Conservation (phyloP, 2,888 invertebrate genomes). For the Rhamnusium bicolor region DNA sequence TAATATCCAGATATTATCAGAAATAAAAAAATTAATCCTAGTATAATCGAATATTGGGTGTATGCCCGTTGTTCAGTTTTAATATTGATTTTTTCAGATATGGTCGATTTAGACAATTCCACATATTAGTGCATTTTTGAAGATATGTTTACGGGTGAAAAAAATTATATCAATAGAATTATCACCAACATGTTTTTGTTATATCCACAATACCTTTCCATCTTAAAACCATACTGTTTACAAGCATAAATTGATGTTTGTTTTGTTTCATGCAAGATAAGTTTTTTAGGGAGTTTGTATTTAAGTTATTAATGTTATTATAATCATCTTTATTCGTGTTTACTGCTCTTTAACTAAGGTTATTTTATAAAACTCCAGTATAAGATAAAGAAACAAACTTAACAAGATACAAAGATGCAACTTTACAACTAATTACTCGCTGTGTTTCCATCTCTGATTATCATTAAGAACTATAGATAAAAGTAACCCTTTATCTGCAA, state of each 20-base stretch:
- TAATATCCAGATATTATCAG: too few species aligned
- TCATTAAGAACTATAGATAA: background rate
- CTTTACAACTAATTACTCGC: constrained; percentile 9
- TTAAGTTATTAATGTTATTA: background rate
- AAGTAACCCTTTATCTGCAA: background rate
- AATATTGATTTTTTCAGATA: too few species aligned
- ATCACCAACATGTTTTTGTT: background rate
- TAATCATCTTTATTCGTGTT: background rate
- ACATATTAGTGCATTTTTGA: too few species aligned
- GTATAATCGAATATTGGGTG: too few species aligned
- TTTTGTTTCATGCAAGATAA: background rate
- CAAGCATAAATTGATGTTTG: background rate
- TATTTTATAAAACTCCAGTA: background rate
- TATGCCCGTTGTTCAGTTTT: too few species aligned
- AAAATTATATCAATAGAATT: too few species aligned
- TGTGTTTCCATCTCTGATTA: background rate
- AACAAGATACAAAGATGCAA: constrained; percentile 7
- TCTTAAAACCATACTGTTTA: background rate
- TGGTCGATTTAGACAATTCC: too few species aligned
- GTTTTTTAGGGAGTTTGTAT: background rate
- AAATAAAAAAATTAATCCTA: too few species aligned
- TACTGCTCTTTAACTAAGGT: background rate
- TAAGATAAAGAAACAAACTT: constrained; percentile 15
- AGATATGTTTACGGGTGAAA: too few species aligned
- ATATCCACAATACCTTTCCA: too few species aligned